Percentiles rank a stretch among this genome's conserved stretches.
Conservation (phyloP, 2,888 invertebrate genomes). For the Volucella inanis region DNA sequence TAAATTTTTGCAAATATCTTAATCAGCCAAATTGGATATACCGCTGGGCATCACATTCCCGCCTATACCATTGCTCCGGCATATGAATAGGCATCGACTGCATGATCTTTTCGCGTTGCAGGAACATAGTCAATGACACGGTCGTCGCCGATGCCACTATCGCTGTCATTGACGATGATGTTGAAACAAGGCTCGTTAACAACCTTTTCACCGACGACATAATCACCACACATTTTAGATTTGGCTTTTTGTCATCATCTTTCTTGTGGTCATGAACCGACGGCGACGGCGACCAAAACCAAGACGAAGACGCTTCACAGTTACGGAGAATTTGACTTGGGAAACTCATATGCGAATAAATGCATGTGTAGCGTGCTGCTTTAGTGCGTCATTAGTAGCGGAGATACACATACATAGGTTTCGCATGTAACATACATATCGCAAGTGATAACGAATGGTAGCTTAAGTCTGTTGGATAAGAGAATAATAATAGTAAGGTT, state of each 20-base stretch:
- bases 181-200: slow-evolving; percentile 63
- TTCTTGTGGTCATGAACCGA: slow-evolving; percentile 35
- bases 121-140: slow-evolving; percentile 5
- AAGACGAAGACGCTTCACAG: slow-evolving; percentile 41
- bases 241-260: slow-evolving; percentile 68
- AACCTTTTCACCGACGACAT: slow-evolving; percentile 71
- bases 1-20: slow-evolving; percentile 71
- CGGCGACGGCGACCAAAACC: not conserved
- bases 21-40: slow-evolving; percentile 74
- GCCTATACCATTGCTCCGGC: slow-evolving; percentile 11
- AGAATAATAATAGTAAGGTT: slow-evolving; percentile 47
- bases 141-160: not conserved
- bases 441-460: slow-evolving; percentile 30
- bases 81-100: not conserved
- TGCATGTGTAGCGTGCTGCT: slow-evolving; percentile 49
- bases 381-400: slow-evolving; percentile 39
- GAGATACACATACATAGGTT: not conserved
- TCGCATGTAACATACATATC: slow-evolving; percentile 25
- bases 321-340: slow-evolving; percentile 58
- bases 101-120: slow-evolving; percentile 37
- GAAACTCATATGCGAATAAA: slow-evolving; percentile 27
- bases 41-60: slow-evolving; percentile 70
- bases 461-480: slow-evolving; percentile 42
- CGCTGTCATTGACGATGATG: slow-evolving; percentile 57
- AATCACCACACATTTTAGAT: slow-evolving; percentile 68